These are phyloP conservation scores for Hymenochirus boettgeri DNA, from an alignment of 2,113 vertebrate species.

Conservation along the genomic window DNA sequence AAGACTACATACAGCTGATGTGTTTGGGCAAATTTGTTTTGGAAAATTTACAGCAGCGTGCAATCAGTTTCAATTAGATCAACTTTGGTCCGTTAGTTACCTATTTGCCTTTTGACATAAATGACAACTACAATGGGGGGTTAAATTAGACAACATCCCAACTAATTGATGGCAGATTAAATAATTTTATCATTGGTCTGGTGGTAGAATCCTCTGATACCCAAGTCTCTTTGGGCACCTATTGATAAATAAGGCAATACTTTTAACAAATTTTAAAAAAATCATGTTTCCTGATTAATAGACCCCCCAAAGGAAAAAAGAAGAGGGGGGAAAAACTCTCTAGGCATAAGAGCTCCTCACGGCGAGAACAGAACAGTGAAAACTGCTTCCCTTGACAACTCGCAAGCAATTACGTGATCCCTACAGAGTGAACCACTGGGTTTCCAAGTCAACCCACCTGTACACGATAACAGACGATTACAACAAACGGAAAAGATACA, in stretches of 20 bases:
- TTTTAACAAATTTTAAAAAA: no score
- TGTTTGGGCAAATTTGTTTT: conserved; percentile 51
- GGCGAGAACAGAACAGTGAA: conserved; percentile 83
- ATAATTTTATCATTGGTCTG: conserved; percentile 60
- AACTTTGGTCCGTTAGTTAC: conserved; percentile 72
- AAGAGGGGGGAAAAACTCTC: no score
- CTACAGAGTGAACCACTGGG: conserved; percentile 78
- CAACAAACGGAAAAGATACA: conserved; percentile 62
- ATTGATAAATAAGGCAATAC: no score
- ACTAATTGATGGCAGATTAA: conserved; percentile 70
- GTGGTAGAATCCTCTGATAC: conserved; percentile 45
- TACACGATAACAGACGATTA: conserved; percentile 68
- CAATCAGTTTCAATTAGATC: conserved; percentile 69
- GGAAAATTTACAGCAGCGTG: no score
- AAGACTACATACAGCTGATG: conserved; percentile 47
- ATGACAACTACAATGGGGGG: conserved; percentile 64
- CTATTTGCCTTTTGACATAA: conserved; percentile 69
- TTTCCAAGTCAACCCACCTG: conserved; percentile 88
- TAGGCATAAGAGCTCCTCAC: conserved; percentile 86
- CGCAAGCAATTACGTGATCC: conserved; percentile 82
- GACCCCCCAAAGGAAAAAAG: no score
- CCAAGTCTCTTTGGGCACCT: conserved; percentile 53
- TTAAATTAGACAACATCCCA: conserved; percentile 64
- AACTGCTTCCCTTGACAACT: conserved; percentile 86
- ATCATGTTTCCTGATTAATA: no score